Percentiles rank a stretch among this genome's conserved stretches.
Conservation (phyloP, 2,797 vertebrate species). For the Onychomys leucogaster region DNA sequence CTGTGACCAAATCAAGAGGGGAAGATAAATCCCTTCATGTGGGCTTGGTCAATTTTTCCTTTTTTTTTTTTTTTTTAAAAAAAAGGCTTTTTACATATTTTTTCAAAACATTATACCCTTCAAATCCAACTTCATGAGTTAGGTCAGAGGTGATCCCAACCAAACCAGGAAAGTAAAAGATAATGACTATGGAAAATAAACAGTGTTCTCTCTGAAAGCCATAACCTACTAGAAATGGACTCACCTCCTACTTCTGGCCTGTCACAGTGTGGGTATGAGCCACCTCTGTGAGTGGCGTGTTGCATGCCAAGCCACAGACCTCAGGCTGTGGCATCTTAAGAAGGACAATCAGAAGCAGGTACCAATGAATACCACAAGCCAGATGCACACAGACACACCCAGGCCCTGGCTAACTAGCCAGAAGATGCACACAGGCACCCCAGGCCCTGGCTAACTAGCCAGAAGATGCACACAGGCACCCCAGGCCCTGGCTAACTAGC, state of each 20-base stretch:
- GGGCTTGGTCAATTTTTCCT: neutral
- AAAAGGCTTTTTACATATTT: neutral
- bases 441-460: too few relatives aligned
- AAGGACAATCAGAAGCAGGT: too few relatives aligned
- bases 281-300: fast-evolving
- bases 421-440: too few relatives aligned
- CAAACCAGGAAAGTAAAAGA: conserved; percentile 73
- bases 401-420: too few relatives aligned
- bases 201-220: neutral
- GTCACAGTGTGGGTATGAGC: neutral
- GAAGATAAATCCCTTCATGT: too few relatives aligned
- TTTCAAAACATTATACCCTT: conserved; percentile 15
- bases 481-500: neutral
- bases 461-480: too few relatives aligned
- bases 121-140: neutral
- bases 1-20: too few relatives aligned
- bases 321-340: neutral
- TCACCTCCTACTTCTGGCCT: neutral
- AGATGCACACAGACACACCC: neutral
- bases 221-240: neutral
- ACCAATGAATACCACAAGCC: neutral
- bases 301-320: fast-evolving
- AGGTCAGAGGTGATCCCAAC: conserved; percentile 68
- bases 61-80: too few relatives aligned
- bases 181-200: conserved; percentile 47